phyloP scores from a whole-genome alignment of 2,888 invertebrate genomes.

The Sphinx pinastri region DNA sequence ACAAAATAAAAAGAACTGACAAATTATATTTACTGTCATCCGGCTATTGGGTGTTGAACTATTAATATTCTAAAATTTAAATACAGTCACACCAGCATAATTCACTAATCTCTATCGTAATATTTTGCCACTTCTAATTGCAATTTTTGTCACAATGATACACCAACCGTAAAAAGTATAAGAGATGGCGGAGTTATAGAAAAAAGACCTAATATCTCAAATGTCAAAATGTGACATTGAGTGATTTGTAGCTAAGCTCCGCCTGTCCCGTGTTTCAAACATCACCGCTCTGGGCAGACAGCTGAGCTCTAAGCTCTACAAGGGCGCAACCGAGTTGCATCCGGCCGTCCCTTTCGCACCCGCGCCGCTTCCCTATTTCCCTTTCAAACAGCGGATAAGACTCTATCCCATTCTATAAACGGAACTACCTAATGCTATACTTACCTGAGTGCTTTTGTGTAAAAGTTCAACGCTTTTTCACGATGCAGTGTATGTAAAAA shows the following conservation, averaged over 20 bases:
- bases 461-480: constrained; percentile 78
- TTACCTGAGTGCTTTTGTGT: constrained; percentile 83
- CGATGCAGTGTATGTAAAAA: constrained; percentile 71
- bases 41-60: background rate
- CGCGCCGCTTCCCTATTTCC: constrained; percentile 51
- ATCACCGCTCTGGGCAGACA: constrained; percentile 82
- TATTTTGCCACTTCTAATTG: constrained; percentile 31
- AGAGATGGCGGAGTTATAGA: constrained; percentile 81
- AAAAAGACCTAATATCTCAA: constrained; percentile 85
- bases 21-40: background rate
- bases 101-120: background rate
- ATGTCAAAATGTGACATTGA: constrained; percentile 85
- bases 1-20: background rate
- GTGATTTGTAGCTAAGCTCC: constrained; percentile 85
- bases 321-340: constrained; percentile 72
- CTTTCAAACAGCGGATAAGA: constrained; percentile 69
- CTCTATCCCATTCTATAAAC: constrained; percentile 76
- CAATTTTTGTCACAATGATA: constrained; percentile 20
- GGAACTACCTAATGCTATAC: constrained; percentile 76
- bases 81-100: background rate
- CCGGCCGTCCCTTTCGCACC: constrained; percentile 68
- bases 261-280: constrained; percentile 85
- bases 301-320: constrained; percentile 80
- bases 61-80: background rate
- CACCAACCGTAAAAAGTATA: constrained; percentile 32